These are phyloP conservation scores for Rhynchomys soricoides DNA, from an alignment of 2,113 vertebrate genomes.

Conservation along the genomic window DNA sequence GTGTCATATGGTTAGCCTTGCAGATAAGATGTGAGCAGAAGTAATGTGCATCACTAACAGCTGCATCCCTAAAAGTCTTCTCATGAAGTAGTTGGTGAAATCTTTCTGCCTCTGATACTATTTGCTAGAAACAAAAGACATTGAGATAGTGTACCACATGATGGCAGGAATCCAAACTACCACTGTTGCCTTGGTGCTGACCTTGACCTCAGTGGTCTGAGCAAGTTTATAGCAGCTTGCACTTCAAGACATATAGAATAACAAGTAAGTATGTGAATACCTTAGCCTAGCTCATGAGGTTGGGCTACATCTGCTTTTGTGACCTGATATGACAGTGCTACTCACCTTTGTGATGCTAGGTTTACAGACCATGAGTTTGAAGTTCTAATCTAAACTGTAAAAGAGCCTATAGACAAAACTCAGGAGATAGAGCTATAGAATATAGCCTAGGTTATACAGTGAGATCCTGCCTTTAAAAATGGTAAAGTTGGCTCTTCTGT, in stretches of 20 bases:
- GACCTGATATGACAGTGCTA: not conserved
- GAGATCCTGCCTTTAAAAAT: not conserved
- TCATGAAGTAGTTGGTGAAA: slow-evolving; percentile 8
- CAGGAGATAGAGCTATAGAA: not conserved
- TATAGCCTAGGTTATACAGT: not conserved
- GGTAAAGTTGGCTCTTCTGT: not conserved
- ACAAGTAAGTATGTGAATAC: not conserved
- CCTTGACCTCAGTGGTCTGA: not conserved
- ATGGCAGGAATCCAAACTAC: not conserved
- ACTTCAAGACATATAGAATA: slow-evolving; percentile 30
- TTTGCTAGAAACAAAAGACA: slow-evolving; percentile 33
- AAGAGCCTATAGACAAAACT: not conserved
- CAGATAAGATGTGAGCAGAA: not conserved
- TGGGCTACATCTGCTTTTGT: not conserved
- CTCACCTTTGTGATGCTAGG: not conserved
- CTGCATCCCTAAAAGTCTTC: slow-evolving; percentile 7
- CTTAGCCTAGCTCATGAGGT: not conserved
- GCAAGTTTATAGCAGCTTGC: not conserved
- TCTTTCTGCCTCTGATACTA: not conserved
- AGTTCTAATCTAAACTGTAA: slow-evolving; percentile 25
- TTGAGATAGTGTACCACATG: not conserved
- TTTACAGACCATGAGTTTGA: slow-evolving; percentile 1
- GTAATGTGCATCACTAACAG: not conserved
- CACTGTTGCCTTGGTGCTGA: not conserved
- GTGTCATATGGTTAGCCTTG: not conserved